Percentiles rank a stretch among this genome's conserved stretches.
Evolutionary conservation across 2,113 vertebrate species (phyloP).

Genomic region (Pipa parva): DNA sequence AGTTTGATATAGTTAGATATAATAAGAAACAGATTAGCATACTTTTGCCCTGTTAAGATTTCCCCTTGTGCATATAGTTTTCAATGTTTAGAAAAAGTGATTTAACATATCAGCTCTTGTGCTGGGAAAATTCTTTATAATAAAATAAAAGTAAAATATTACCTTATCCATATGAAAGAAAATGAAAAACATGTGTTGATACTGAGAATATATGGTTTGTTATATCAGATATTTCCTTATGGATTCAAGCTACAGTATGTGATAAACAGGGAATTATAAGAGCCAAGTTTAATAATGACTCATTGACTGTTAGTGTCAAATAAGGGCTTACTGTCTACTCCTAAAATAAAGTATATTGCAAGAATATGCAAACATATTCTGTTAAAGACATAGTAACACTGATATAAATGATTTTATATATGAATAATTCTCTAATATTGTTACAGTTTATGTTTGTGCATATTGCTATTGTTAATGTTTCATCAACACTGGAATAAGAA

Average conservation of each 20-base stretch:
- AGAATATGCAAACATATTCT: no score
- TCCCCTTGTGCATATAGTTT: constrained; percentile 28
- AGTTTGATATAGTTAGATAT: constrained; percentile 5
- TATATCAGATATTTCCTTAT: constrained; percentile 35
- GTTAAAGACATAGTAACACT: no score
- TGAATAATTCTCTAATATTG: no score
- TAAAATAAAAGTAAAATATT: constrained; percentile 41
- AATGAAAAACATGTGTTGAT: constrained; percentile 34
- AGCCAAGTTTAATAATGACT: constrained; percentile 21
- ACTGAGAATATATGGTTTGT: constrained; percentile 34
- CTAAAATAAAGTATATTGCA: background rate
- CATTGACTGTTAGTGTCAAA: background rate
- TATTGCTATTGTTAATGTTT: no score
- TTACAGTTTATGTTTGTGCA: no score
- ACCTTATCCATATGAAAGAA: constrained; percentile 18
- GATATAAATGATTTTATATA: no score
- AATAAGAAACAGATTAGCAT: constrained; percentile 37
- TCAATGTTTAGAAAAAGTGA: constrained; percentile 35
- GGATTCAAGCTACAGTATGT: constrained; percentile 20
- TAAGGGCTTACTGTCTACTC: background rate
- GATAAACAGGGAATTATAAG: constrained; percentile 25
- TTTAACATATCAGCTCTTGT: constrained; percentile 31
- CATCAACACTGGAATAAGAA: no score
- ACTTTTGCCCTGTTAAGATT: constrained; percentile 6
- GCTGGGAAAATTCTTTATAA: constrained; percentile 16